These are phyloP conservation scores for Sarcophaga caerulescens DNA, from an alignment of 2,888 invertebrate genomes.

Conservation along the genomic window DNA sequence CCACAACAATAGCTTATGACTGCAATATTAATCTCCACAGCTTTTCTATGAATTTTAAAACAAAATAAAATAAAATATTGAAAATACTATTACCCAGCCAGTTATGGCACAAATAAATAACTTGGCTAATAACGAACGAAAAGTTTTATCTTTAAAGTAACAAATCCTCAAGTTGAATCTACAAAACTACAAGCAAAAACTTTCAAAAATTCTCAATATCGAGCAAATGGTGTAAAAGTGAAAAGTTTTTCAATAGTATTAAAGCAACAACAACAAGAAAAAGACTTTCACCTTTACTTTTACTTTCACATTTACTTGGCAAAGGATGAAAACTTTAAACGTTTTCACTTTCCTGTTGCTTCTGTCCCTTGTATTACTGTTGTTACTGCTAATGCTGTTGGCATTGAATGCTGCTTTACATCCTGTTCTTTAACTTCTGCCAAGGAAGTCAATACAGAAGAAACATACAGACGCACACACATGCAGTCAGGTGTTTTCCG, in stretches of 20 bases:
- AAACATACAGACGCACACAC: background rate
- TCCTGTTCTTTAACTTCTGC: slow-evolving; percentile 20
- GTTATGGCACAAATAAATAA: too few relatives aligned
- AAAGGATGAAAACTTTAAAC: background rate
- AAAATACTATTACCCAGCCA: too few relatives aligned
- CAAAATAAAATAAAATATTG: too few relatives aligned
- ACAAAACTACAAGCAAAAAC: background rate
- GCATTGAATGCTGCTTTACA: too few relatives aligned
- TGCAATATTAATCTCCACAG: too few relatives aligned
- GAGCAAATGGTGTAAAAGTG: background rate
- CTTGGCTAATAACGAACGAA: too few relatives aligned
- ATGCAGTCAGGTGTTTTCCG: background rate
- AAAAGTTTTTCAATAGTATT: background rate
- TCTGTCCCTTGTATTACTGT: background rate
- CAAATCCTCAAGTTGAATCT: background rate
- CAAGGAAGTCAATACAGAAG: slow-evolving; percentile 6
- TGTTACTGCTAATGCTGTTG: background rate
- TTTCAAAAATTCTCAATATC: too few relatives aligned
- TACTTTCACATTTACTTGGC: background rate
- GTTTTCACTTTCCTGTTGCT: background rate
- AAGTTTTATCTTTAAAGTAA: background rate
- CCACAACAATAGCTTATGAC: too few relatives aligned
- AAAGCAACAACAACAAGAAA: background rate
- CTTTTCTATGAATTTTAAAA: too few relatives aligned
- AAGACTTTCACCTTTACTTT: background rate